These are phyloP conservation scores for Apolygus lucorum DNA, from an alignment of 1,140 invertebrate genomes.

Conservation along the genomic window DNA sequence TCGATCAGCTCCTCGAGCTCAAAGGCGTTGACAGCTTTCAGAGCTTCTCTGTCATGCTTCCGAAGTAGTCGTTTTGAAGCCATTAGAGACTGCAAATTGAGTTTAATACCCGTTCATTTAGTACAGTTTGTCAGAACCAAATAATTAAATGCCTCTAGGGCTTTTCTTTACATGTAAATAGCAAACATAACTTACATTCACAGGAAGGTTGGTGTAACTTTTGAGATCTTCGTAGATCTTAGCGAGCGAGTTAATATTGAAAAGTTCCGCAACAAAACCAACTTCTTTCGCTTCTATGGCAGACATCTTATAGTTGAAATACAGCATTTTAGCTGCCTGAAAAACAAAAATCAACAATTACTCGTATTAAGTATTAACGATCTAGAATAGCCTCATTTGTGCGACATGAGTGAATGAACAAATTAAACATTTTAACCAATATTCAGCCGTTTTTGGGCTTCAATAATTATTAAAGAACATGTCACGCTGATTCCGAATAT, in stretches of 20 bases:
- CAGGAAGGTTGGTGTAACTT: neutral
- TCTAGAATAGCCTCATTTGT: neutral
- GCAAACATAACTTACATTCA: neutral
- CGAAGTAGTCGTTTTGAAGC: neutral
- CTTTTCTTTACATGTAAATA: no score
- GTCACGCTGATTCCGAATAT: no score
- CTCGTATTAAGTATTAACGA: no score
- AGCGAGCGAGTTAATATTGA: slow-evolving; percentile 39
- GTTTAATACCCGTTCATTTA: no score
- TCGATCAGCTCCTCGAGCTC: neutral
- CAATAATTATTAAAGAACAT: no score
- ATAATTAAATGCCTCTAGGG: no score
- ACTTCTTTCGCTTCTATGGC: slow-evolving; percentile 61
- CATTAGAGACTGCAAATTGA: neutral
- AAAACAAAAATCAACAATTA: slow-evolving; percentile 34
- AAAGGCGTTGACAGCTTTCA: neutral
- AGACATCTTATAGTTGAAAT: slow-evolving; percentile 65
- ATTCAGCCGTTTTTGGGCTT: no score
- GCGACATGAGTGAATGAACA: no score
- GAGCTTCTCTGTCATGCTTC: neutral
- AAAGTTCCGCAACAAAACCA: slow-evolving; percentile 64
- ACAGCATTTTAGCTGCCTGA: slow-evolving; percentile 52
- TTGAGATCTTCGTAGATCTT: neutral
- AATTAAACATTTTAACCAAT: no score
- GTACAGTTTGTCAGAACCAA: no score